Evolutionary conservation across 1,140 invertebrate species (phyloP).

Genomic region (Apis dorsata): DNA sequence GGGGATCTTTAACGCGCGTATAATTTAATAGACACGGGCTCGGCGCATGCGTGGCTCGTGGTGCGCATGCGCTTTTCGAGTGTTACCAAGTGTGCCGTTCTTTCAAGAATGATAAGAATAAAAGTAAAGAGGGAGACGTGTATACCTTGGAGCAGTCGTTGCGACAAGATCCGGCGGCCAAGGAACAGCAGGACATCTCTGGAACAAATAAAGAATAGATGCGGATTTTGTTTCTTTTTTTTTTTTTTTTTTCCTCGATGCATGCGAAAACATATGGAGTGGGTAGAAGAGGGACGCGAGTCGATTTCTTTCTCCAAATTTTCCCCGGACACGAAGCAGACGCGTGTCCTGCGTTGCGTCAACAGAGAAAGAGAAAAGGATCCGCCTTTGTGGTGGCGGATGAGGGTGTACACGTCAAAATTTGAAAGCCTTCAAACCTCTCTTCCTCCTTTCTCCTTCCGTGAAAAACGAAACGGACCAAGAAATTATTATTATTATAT

Average conservation of each 20-base stretch:
- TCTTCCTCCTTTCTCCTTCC: neutral
- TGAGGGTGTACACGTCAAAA: constrained; percentile 55
- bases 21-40: constrained; percentile 56
- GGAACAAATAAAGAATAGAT: constrained; percentile 62
- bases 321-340: constrained; percentile 60
- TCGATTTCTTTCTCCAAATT: constrained; percentile 26
- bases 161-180: constrained; percentile 71
- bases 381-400: constrained; percentile 28
- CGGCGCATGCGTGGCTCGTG: no score
- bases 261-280: constrained; percentile 42
- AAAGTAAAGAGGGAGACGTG: neutral
- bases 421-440: neutral
- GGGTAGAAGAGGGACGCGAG: neutral
- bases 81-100: neutral
- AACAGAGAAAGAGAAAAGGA: constrained; percentile 27
- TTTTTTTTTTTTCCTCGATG: neutral
- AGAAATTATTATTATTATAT: no score
- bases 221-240: neutral
- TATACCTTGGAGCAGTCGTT: constrained; percentile 72
- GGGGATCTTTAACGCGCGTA: constrained; percentile 22
- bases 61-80: no score
- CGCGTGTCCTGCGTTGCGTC: constrained; percentile 63
- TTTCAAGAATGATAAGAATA: neutral
- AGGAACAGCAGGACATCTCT: constrained; percentile 74
- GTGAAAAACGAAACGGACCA: neutral